Base-by-base conservation (phyloP, 1,140 invertebrate species). In the Hydropsyche tenuis region DNA sequence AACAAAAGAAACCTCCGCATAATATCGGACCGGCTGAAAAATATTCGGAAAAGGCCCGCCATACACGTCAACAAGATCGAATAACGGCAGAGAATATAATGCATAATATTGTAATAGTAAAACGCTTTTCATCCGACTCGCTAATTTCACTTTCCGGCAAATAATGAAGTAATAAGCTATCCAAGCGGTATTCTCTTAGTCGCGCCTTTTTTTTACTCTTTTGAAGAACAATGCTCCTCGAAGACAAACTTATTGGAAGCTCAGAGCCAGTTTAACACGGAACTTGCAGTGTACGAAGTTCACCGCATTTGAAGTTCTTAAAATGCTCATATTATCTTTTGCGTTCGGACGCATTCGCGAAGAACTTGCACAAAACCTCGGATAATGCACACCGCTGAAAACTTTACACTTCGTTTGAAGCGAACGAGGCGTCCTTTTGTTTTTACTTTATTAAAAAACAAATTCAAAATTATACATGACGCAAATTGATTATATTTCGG, bases 1-100 rank as follows among this genome's bases (percentile, higher is more conserved):
- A 73, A 68, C 72, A 73, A 51, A 66, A 68, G 63, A 60, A 68
- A 73, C 27, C 72, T 69, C 64, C 20, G 72, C 63, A 66, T 70
- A 70, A 70, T 56, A 70, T 48, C 42, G n/a, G 9, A 16, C 14
- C 30, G 7, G 23, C n/a, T 42, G 63, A 16, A 65, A 65, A 43
- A 65, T 45, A 65, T 65, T 65, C 63, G 37, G 30, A 43, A 43
- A 65, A 45, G 60, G 9, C 30, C 30, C 30, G 30, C 30, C 30
- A 37, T 37, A 37, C 30, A 37, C 30, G 30, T 37, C 30, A 37
- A 37, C 30, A 37, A 37, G 30, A 37, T 37, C 30, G 20, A 65
- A 65, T 23, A 16, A 14, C 27, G 63, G 1, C 23, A 23, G 25
- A 18, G 23, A 27, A 63, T 23, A 62, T 62, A 27, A 16, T 62